phyloP scores from a whole-genome alignment of 2,113 vertebrate species.

The Austrofundulus limnaeus region DNA sequence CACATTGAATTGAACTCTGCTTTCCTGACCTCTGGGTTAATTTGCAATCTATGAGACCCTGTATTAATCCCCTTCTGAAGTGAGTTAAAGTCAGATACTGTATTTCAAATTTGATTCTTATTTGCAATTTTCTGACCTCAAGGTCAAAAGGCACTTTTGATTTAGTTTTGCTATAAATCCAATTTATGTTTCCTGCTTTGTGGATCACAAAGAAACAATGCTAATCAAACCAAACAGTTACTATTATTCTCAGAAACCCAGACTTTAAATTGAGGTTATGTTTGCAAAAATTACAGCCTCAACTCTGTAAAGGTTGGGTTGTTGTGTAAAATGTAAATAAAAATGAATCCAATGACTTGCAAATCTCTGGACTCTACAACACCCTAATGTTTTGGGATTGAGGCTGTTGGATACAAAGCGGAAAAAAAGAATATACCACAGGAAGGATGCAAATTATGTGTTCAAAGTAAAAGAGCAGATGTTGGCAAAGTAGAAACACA shows the following conservation, averaged over 20 bases:
- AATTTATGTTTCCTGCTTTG: background rate
- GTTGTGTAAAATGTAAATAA: too few relatives aligned
- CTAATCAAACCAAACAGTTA: background rate
- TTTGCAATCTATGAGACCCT: constrained; percentile 62
- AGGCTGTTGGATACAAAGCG: background rate
- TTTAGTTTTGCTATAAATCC: constrained; percentile 7
- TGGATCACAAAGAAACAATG: constrained; percentile 5
- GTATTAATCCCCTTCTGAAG: constrained; percentile 66
- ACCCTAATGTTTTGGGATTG: too few relatives aligned
- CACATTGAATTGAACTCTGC: constrained; percentile 60
- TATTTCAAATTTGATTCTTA: constrained; percentile 51
- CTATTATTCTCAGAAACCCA: background rate
- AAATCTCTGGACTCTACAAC: too few relatives aligned
- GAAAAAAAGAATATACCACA: constrained; percentile 14
- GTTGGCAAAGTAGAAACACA: constrained; percentile 26
- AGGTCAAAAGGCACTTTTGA: constrained; percentile 25
- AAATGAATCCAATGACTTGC: too few relatives aligned
- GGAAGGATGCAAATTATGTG: constrained; percentile 18
- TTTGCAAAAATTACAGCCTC: background rate
- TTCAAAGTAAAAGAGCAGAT: constrained; percentile 32
- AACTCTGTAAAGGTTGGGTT: too few relatives aligned
- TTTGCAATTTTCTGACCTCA: constrained; percentile 51
- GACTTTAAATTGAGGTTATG: background rate
- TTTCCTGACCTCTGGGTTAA: constrained; percentile 69
- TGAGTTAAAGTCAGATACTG: constrained; percentile 41